These are phyloP conservation scores for Dryadula phaetusa DNA, from an alignment of 2,888 invertebrate genomes.

Conservation along the genomic window DNA sequence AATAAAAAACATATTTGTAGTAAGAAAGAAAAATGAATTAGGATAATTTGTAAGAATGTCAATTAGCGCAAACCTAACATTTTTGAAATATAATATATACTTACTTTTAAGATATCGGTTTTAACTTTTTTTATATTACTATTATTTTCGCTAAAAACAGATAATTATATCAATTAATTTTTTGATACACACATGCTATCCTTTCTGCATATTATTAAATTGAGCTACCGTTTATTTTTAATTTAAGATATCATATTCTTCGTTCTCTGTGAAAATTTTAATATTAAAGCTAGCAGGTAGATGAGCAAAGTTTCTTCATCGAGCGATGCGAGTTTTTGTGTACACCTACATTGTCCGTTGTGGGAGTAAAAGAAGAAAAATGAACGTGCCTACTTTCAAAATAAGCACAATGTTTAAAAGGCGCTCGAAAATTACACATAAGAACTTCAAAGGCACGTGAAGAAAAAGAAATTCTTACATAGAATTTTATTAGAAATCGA, in stretches of 20 bases:
- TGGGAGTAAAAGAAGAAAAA: conserved; percentile 40
- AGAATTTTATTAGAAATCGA: conserved; percentile 1
- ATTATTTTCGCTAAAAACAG: neutral
- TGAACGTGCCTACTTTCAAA: conserved; percentile 41
- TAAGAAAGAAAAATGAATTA: no score
- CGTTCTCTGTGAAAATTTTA: conserved; percentile 35
- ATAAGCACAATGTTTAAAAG: conserved; percentile 42
- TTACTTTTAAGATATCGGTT: no score
- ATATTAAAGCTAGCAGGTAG: conserved; percentile 43
- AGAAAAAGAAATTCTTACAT: conserved; percentile 13
- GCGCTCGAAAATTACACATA: conserved; percentile 33
- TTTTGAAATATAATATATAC: no score
- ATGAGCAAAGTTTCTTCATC: conserved; percentile 45
- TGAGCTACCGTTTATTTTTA: conserved; percentile 6
- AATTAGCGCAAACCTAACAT: no score
- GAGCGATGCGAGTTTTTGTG: conserved; percentile 43
- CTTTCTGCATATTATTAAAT: conserved; percentile 1
- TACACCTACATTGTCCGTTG: conserved; percentile 42
- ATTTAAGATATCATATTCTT: conserved; percentile 24
- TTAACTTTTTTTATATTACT: no score
- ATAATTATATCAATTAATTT: no score
- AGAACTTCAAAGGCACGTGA: conserved; percentile 22
- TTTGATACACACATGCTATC: neutral
- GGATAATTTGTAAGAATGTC: no score
- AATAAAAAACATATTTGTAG: no score